phyloP scores from a whole-genome alignment of 2,888 invertebrate genomes.

The Tortrix viridana region DNA sequence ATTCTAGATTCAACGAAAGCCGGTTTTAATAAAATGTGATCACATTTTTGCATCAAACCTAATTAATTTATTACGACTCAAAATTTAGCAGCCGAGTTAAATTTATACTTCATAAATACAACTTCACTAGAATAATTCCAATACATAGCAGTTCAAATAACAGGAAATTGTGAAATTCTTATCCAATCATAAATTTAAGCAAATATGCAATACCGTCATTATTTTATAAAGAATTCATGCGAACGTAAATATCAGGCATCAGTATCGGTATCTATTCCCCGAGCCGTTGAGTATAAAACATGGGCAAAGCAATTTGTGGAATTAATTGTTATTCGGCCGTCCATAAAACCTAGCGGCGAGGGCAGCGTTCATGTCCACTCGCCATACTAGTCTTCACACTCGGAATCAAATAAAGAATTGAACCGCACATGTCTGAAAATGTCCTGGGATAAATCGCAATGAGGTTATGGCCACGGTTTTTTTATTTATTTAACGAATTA shows the following conservation, averaged over 20 bases:
- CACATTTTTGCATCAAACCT: too few species aligned
- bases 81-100: too few species aligned
- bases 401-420: conserved; percentile 7
- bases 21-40: too few species aligned
- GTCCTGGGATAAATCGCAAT: background rate
- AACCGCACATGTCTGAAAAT: background rate
- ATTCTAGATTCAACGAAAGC: too few species aligned
- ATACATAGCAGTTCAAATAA: conserved; percentile 1
- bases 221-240: background rate
- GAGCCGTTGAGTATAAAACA: conserved; percentile 32
- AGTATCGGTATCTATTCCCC: conserved; percentile 26
- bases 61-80: too few species aligned
- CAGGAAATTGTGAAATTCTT: conserved; percentile 20
- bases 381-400: conserved; percentile 15
- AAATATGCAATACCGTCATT: conserved; percentile 3
- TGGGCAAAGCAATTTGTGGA: conserved; percentile 33
- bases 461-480: background rate
- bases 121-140: background rate
- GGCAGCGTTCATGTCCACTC: background rate
- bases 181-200: conserved; percentile 10
- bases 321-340: conserved; percentile 36
- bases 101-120: too few species aligned
- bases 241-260: conserved; percentile 31
- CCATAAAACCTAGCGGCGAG: conserved; percentile 19
- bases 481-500: too few species aligned